These are phyloP conservation scores for Leucozona laternaria DNA, from an alignment of 2,888 invertebrate genomes.

Conservation along the genomic window DNA sequence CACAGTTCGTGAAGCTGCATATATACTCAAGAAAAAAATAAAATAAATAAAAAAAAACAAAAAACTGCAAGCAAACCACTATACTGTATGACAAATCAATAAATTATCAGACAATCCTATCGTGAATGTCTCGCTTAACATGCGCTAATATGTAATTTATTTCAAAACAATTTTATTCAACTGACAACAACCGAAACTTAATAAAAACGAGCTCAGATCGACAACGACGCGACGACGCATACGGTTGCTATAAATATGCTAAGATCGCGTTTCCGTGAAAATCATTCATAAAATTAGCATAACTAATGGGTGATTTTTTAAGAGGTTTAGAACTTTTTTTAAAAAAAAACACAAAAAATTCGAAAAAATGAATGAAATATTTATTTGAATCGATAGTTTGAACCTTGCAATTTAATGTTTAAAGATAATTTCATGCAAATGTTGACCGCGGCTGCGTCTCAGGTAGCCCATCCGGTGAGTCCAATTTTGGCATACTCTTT, in stretches of 20 bases:
- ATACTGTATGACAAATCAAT: conserved; percentile 64
- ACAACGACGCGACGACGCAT: background rate
- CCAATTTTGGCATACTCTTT: too few species aligned
- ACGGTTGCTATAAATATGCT: background rate
- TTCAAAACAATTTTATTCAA: conserved; percentile 70
- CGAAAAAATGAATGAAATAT: too few species aligned
- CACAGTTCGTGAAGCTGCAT: conserved; percentile 31
- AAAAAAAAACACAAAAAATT: too few species aligned
- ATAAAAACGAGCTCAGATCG: conserved; percentile 6
- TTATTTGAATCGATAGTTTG: too few species aligned
- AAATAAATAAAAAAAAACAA: background rate
- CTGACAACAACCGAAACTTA: background rate
- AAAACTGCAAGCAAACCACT: conserved; percentile 11
- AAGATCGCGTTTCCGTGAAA: conserved; percentile 48
- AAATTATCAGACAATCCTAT: conserved; percentile 70
- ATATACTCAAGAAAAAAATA: background rate
- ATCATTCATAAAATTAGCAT: conserved; percentile 56
- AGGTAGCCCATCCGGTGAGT: too few species aligned
- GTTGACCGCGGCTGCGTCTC: too few species aligned
- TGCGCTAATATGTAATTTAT: conserved; percentile 73
- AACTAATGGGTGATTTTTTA: too few species aligned
- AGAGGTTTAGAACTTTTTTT: too few species aligned
- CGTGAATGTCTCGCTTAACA: conserved; percentile 67
- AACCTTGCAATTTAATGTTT: too few species aligned
- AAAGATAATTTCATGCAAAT: too few species aligned